Evolutionary conservation across 2,888 invertebrate species (phyloP), one percentile per base, ranked within the genome.

Genomic region (Glaucopsyche alexis): DNA sequence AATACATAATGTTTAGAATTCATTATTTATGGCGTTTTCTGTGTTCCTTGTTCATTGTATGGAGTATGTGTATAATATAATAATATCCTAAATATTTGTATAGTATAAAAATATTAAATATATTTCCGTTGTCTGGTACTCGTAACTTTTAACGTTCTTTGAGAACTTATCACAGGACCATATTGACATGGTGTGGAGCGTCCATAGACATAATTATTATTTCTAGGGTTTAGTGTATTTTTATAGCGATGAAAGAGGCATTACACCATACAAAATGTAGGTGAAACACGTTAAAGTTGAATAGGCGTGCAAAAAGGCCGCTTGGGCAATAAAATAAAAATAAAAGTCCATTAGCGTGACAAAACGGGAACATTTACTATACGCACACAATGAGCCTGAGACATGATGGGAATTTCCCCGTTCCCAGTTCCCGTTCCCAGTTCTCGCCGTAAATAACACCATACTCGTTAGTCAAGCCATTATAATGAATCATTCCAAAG

Each of bases 281-380:
- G 60, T 60, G 38, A 60, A 60, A 60, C 29, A 38, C 60, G 60
- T 60, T 38, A 60, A 2, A 60, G 29, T 29, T 60, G 29, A 60
- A 60, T 60, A 60, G 29, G 60, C 47, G 47, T 4, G 29, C 60
- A 38, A 60, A 60, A 38, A 19, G 55, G 60, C 60, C 14, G 13
- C 13, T 9, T 7, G 38, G 60, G 60, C 29, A 60, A 60, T 60
- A 38, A 60, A 60, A 60, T 60, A 60, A 60, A 60, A 60, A 60
- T 60, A 60, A 60, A 60, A 60, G 60, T 60, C 60, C 60, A 60
- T 60, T 60, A 60, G 60, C 29, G 60, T 60, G 60, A 60, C 60
- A 60, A 60, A 60, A 60, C 60, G 60, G 29, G 29, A 60, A 60
- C 60, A 60, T 60, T 60, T 60, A 60, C 60, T 60, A 60, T 29